Conservation (phyloP, 2,797 vertebrate genomes). For the Alosa sapidissima region DNA sequence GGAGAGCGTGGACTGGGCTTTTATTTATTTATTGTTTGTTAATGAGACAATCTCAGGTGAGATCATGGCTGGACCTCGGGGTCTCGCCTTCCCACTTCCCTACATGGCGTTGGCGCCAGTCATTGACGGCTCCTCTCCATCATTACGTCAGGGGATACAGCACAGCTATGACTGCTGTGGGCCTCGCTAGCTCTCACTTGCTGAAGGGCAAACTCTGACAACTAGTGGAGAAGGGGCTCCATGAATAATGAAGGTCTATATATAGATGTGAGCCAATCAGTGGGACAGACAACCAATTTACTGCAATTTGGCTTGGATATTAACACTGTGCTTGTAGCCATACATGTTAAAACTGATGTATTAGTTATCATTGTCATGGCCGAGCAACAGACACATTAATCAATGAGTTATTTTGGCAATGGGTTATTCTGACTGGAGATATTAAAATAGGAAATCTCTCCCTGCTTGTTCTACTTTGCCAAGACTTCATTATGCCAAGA, state of each 20-base stretch:
- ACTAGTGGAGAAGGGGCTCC: background rate
- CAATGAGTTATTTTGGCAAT: background rate
- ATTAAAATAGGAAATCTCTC: constrained; percentile 54
- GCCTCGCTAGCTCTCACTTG: background rate
- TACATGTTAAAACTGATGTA: constrained; percentile 3
- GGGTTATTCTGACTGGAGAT: constrained; percentile 1
- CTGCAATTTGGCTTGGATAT: constrained; percentile 8
- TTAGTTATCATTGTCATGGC: background rate
- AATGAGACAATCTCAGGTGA: constrained; percentile 65
- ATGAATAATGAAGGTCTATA: background rate
- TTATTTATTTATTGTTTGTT: constrained; percentile 35
- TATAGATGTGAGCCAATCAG: background rate
- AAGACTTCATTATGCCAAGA: background rate
- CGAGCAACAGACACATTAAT: constrained; percentile 43
- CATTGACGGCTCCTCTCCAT: constrained; percentile 27
- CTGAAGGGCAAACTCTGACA: constrained; percentile 21
- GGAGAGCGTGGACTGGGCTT: constrained; percentile 52
- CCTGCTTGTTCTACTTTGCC: constrained; percentile 45
- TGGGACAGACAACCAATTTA: background rate
- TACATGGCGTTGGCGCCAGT: constrained; percentile 43
- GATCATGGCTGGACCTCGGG: constrained; percentile 58
- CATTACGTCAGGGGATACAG: background rate
- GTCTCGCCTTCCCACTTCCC: constrained; percentile 47
- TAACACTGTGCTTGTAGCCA: constrained; percentile 10
- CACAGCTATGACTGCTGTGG: background rate